Base-by-base conservation (phyloP, 2,888 invertebrate genomes). In the Agapetus fuscipes region DNA sequence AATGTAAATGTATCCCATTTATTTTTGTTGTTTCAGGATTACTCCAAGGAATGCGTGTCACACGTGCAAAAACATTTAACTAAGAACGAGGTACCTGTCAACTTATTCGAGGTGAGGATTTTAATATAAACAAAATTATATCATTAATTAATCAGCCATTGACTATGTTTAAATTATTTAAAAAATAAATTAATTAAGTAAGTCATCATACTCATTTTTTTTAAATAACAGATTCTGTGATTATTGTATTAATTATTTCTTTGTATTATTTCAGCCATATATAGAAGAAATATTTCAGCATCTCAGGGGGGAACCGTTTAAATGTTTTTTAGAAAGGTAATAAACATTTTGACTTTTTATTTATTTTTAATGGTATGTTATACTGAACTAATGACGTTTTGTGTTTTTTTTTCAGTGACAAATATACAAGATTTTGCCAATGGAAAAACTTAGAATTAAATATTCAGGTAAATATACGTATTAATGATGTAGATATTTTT, bases 381-480 rank as follows among this genome's bases (percentile, higher is more conserved):
- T n/a, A n/a, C n/a, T n/a, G n/a, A n/a, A n/a, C 29, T 36, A 5
- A 34, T 35, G 41, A n/a, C 40, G 46, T 51, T 45, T 54, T n/a
- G n/a, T n/a, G n/a, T 43, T 55, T 62, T 60, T 55, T 52, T 78
- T 80, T 41, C 72, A 96, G 96, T 74, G 96, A 96, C 61, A 96
- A 97, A 78, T 98, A 95, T 72, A 97, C 96, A 55, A 82, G 98
- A 58, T 98, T 96, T 78, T 97, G 97, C 69, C 98, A 98, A 70
- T 98, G 98, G 98, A 99, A 99, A 74, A 98, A 99, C 70, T 79
- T 98, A 76, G 98, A 99, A 75, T 76, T 98, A 64, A 98, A 98
- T 75, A 97, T 97, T 63, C 93, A 95, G 76, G 87, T 24, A 17
- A 29, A 30, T 30, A 30, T 35, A 31, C 35, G 45, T 49, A 37